Evolutionary conservation across 2,888 invertebrate species (phyloP).

Genomic region (Magallana nippona): DNA sequence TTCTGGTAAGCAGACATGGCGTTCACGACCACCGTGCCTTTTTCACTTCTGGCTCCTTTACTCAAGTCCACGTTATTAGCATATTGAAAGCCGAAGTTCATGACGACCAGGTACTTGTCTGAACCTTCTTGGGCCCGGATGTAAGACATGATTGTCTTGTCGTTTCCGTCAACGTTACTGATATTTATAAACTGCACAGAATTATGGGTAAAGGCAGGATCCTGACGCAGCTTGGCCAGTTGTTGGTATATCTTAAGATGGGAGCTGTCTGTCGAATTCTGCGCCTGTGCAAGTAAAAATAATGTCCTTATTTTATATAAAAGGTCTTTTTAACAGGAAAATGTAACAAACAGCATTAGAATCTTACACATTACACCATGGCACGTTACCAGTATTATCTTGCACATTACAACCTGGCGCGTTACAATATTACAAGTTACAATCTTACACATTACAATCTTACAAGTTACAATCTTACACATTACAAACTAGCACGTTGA

Average conservation of each 20-base stretch:
- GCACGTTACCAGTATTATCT: too few species aligned
- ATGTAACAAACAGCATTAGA: too few species aligned
- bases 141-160: conserved; percentile 62
- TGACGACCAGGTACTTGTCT: conserved; percentile 65
- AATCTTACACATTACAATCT: too few species aligned
- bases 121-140: conserved; percentile 62
- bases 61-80: neutral
- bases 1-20: neutral
- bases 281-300: conserved; percentile 49
- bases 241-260: conserved; percentile 65
- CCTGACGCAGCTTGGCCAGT: conserved; percentile 66
- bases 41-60: neutral
- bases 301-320: neutral
- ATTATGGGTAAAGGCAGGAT: conserved; percentile 70
- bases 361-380: too few species aligned
- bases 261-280: conserved; percentile 47
- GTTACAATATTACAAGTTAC: too few species aligned
- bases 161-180: conserved; percentile 45
- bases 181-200: conserved; percentile 55
- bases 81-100: conserved; percentile 64
- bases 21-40: neutral
- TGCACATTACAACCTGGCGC: too few species aligned
- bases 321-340: too few species aligned
- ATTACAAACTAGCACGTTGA: too few species aligned
- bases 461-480: too few species aligned